Evolutionary conservation across 2,888 invertebrate genomes (phyloP).

Genomic region (Aleiodes alternator): DNA sequence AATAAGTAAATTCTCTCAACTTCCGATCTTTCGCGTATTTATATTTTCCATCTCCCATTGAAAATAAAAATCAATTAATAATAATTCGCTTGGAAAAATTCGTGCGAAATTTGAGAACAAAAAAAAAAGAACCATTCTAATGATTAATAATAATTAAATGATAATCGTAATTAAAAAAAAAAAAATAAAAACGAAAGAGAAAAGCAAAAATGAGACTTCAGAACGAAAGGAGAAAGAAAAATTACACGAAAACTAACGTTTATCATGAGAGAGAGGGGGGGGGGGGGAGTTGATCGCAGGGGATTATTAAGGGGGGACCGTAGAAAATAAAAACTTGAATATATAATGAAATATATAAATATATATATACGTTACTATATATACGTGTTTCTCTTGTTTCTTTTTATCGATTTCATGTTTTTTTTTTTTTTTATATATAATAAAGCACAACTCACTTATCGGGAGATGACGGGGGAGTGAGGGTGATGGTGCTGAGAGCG

Average conservation of each 20-base stretch:
- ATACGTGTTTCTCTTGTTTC: conserved; percentile 48
- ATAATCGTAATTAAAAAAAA: conserved; percentile 23
- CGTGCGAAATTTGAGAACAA: conserved; percentile 20
- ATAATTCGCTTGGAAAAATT: background rate
- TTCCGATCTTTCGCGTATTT: conserved; percentile 60
- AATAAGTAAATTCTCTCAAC: conserved; percentile 57
- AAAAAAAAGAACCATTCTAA: conserved; percentile 39
- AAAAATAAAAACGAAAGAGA: conserved; percentile 37
- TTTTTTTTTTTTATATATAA: conserved; percentile 51
- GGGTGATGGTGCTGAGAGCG: conserved; percentile 75
- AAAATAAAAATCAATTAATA: conserved; percentile 42
- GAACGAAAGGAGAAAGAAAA: conserved; percentile 43
- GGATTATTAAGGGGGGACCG: too few relatives aligned
- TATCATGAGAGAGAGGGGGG: too few relatives aligned
- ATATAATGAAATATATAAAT: background rate
- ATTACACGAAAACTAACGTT: background rate
- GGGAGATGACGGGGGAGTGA: conserved; percentile 80
- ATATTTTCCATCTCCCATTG: conserved; percentile 49
- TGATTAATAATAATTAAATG: conserved; percentile 32
- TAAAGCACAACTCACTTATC: conserved; percentile 77
- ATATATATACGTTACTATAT: conserved; percentile 35
- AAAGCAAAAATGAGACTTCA: conserved; percentile 34
- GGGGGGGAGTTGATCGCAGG: too few relatives aligned
- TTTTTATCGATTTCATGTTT: conserved; percentile 48
- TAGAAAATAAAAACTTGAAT: conserved; percentile 14